These are phyloP conservation scores for Drosophila paulistorum DNA, from an alignment of 1,140 invertebrate species.

Conservation along the genomic window DNA sequence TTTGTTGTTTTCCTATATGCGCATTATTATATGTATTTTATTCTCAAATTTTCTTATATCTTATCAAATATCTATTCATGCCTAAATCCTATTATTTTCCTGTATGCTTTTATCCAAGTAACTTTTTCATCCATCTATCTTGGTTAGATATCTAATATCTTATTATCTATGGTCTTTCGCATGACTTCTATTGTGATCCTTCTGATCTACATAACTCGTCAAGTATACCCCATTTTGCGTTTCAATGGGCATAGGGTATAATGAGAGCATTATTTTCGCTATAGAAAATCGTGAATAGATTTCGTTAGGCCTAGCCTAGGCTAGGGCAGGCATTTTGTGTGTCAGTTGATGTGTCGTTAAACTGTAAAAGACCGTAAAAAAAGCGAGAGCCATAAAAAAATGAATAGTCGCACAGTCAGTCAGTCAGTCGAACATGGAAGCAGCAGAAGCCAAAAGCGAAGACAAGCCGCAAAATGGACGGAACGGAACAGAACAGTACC, in stretches of 20 bases:
- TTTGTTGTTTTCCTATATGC: too few relatives aligned
- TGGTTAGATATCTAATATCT: too few relatives aligned
- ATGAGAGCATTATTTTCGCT: constrained; percentile 53
- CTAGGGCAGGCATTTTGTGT: constrained; percentile 47
- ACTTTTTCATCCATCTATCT: too few relatives aligned
- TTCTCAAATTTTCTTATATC: too few relatives aligned
- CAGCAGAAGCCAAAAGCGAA: constrained; percentile 25
- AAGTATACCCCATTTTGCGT: background rate
- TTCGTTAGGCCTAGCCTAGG: constrained; percentile 33
- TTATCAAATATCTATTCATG: too few relatives aligned
- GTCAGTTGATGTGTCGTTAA: constrained; percentile 77
- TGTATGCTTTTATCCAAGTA: too few relatives aligned
- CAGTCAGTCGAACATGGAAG: constrained; percentile 15
- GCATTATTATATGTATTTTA: too few relatives aligned
- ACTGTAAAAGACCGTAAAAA: constrained; percentile 79
- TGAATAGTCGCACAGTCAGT: constrained; percentile 39
- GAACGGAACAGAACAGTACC: constrained; percentile 12
- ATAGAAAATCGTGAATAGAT: constrained; percentile 74
- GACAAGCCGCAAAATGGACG: constrained; percentile 57
- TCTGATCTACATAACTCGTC: too few relatives aligned
- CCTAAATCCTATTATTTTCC: too few relatives aligned
- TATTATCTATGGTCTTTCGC: too few relatives aligned
- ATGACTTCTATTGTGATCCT: too few relatives aligned
- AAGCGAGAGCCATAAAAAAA: constrained; percentile 65
- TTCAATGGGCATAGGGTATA: constrained; percentile 30